These are phyloP conservation scores for Salminus brasiliensis DNA, from an alignment of 2,113 vertebrate genomes.

Conservation along the genomic window DNA sequence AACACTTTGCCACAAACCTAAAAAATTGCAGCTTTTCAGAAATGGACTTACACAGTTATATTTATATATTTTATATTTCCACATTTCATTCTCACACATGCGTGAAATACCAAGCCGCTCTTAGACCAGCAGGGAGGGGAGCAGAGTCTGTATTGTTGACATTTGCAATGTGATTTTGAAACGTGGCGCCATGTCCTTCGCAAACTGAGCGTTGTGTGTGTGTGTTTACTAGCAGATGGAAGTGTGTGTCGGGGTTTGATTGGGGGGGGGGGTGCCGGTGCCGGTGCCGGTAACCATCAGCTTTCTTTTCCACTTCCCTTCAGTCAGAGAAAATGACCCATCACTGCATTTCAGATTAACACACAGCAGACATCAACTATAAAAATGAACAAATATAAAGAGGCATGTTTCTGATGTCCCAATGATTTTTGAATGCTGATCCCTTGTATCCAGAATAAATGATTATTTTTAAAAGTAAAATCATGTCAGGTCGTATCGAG, in stretches of 20 bases:
- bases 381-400: not conserved
- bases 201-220: not conserved
- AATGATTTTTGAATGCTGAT: slow-evolving; percentile 41
- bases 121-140: not conserved
- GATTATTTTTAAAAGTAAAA: slow-evolving; percentile 26
- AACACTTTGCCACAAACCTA: not conserved
- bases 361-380: not conserved
- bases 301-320: slow-evolving; percentile 1
- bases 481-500: too few relatives aligned
- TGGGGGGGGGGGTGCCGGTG: not conserved
- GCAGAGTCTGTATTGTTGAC: not conserved
- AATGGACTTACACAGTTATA: not conserved
- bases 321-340: not conserved
- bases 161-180: not conserved
- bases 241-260: not conserved
- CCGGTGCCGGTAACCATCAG: slow-evolving; percentile 52
- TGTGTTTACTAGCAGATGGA: not conserved
- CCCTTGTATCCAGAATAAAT: slow-evolving; percentile 42
- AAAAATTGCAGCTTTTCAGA: not conserved
- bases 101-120: too few relatives aligned
- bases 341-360: slow-evolving; percentile 20
- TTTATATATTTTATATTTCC: not conserved
- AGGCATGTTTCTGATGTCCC: slow-evolving; percentile 3
- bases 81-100: slow-evolving; percentile 5
- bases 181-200: not conserved